Conservation (phyloP, 2,113 vertebrate species). For the Accipiter cooperii region DNA sequence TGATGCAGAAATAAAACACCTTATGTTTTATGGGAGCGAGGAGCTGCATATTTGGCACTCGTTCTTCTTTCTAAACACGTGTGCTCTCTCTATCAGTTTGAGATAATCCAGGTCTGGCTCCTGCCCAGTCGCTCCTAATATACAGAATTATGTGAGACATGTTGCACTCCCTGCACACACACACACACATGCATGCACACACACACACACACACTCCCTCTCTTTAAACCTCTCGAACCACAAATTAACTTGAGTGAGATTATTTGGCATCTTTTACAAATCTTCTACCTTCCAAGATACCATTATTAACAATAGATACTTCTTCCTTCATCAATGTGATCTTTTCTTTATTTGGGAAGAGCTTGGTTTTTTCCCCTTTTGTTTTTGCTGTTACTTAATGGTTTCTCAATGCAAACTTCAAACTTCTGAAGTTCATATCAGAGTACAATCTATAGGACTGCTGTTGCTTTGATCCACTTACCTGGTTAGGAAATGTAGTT, state of each 20-base stretch:
- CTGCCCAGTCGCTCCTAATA: conserved; percentile 60
- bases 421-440: neutral
- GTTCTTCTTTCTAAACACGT: conserved; percentile 49
- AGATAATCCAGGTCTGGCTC: conserved; percentile 67
- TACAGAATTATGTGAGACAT: conserved; percentile 35
- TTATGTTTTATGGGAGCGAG: conserved; percentile 59
- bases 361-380: neutral
- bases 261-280: neutral
- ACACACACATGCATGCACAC: neutral
- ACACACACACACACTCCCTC: neutral
- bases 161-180: neutral
- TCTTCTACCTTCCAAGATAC: neutral
- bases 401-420: neutral
- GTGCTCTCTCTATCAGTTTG: conserved; percentile 61
- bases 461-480: neutral
- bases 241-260: neutral
- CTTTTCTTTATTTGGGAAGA: neutral
- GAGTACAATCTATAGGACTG: neutral
- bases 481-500: neutral
- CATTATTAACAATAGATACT: neutral
- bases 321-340: neutral
- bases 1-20: conserved; percentile 67
- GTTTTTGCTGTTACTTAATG: neutral
- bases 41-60: conserved; percentile 64
- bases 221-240: neutral